Percentiles rank a stretch among this genome's conserved stretches.
Conservation (phyloP, 2,797 vertebrate species). For the Spondyliosoma cantharus region DNA sequence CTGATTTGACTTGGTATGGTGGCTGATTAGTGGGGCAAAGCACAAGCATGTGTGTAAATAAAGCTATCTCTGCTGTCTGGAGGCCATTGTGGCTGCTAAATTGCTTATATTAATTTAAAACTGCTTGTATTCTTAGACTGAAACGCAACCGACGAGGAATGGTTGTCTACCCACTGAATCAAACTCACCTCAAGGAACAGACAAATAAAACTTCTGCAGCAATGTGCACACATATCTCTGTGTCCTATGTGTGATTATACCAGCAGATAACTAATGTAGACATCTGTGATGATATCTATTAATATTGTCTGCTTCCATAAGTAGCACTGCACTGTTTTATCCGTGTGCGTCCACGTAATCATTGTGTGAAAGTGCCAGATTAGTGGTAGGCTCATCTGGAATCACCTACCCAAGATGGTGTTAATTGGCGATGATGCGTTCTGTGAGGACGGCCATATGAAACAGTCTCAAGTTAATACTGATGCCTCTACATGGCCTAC, state of each 20-base stretch:
- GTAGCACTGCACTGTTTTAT: conserved; percentile 22
- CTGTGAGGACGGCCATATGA: not conserved
- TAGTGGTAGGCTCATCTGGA: conserved; percentile 14
- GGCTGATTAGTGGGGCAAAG: conserved; percentile 41
- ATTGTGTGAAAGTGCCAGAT: conserved; percentile 37
- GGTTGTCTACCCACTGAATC: not conserved
- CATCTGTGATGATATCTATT: conserved; percentile 30
- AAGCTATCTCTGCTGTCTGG: conserved; percentile 19
- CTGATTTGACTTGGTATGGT: conserved; percentile 56
- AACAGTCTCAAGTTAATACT: too few species aligned
- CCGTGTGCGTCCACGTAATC: conserved; percentile 1
- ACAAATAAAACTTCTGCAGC: too few species aligned
- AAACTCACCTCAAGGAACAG: not conserved
- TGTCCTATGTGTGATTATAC: not conserved
- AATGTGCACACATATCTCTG: not conserved
- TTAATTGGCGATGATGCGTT: conserved; percentile 11
- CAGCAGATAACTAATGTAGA: not conserved
- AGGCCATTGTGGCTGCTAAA: conserved; percentile 10
- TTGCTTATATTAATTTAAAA: conserved; percentile 39
- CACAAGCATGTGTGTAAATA: conserved; percentile 34
- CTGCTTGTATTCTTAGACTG: not conserved
- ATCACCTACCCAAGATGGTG: conserved; percentile 17
- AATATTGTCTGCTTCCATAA: conserved; percentile 3
- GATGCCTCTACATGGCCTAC: too few species aligned
- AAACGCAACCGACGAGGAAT: not conserved